Conservation (phyloP, 2,888 invertebrate species). For the Eilema griseolum region DNA sequence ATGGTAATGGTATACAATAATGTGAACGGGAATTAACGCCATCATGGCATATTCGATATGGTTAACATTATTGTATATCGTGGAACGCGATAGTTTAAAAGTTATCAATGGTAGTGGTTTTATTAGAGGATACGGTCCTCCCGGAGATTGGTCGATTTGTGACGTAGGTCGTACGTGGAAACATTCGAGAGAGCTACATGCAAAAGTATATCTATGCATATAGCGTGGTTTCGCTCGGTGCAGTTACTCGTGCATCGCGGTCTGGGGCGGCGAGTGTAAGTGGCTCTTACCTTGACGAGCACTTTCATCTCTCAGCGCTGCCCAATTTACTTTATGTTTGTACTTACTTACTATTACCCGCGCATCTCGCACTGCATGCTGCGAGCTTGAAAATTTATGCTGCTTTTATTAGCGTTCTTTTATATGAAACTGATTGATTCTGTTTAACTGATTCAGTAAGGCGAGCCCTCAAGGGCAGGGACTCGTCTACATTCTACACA, state of each 20-base stretch:
- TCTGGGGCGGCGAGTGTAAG: not conserved
- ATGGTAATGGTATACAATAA: too few relatives aligned
- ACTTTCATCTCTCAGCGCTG: not conserved
- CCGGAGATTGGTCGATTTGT: not conserved
- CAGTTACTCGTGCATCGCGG: not conserved
- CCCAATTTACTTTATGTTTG: constrained; percentile 1
- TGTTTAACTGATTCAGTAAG: too few relatives aligned
- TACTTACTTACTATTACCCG: not conserved
- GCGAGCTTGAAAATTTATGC: not conserved
- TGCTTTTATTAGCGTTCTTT: too few relatives aligned
- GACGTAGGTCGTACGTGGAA: not conserved
- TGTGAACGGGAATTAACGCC: too few relatives aligned
- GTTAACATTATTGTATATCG: too few relatives aligned
- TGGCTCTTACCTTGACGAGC: not conserved
- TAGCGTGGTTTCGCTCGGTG: not conserved
- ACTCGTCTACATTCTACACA: too few relatives aligned
- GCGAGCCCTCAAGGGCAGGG: too few relatives aligned
- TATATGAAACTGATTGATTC: too few relatives aligned
- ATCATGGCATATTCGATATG: too few relatives aligned
- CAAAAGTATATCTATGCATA: not conserved
- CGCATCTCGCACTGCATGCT: not conserved
- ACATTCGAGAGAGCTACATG: not conserved
- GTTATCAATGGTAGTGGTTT: too few relatives aligned
- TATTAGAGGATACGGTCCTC: too few relatives aligned
- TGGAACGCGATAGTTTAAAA: too few relatives aligned